Evolutionary conservation across 2,888 invertebrate genomes (phyloP).

Genomic region (Melanostoma scalare): DNA sequence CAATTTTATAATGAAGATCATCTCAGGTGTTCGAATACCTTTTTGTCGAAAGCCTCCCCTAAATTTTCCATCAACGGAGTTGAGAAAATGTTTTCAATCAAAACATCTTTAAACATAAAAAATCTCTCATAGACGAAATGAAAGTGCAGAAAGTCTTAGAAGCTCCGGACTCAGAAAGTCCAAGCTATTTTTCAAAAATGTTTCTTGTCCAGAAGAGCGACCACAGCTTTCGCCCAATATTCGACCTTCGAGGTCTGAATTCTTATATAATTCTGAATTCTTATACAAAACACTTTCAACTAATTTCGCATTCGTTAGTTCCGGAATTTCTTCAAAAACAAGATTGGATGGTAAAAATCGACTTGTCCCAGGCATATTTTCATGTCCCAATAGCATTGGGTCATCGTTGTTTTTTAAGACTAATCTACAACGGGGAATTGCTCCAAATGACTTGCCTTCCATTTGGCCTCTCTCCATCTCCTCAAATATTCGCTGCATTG

Average conservation of each 20-base stretch:
- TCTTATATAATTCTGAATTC: conserved; percentile 40
- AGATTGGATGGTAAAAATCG: conserved; percentile 42
- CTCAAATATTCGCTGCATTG: conserved; percentile 31
- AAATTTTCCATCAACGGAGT: too few species aligned
- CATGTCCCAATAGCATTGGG: conserved; percentile 1
- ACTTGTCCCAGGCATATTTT: conserved; percentile 40
- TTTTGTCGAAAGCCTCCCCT: too few species aligned
- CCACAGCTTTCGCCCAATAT: conserved; percentile 9
- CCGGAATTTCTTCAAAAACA: conserved; percentile 39
- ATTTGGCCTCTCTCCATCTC: conserved; percentile 33
- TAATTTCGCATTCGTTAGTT: conserved; percentile 29
- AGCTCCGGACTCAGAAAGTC: too few species aligned
- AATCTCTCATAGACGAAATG: too few species aligned
- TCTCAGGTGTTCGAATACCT: too few species aligned
- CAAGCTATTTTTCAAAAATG: conserved; percentile 28
- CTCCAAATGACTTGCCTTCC: conserved; percentile 33
- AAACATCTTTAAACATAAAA: too few species aligned
- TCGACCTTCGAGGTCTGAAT: conserved; percentile 33
- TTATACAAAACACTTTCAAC: conserved; percentile 24
- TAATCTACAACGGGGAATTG: conserved; percentile 34
- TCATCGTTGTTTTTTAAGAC: conserved; percentile 28
- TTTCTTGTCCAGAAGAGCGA: conserved; percentile 31
- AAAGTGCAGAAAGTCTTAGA: too few species aligned
- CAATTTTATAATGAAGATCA: too few species aligned
- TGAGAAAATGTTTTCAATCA: too few species aligned